Evolutionary conservation across 1,140 invertebrate genomes (phyloP).

Genomic region (Pseudomyrmex flavicornis): DNA sequence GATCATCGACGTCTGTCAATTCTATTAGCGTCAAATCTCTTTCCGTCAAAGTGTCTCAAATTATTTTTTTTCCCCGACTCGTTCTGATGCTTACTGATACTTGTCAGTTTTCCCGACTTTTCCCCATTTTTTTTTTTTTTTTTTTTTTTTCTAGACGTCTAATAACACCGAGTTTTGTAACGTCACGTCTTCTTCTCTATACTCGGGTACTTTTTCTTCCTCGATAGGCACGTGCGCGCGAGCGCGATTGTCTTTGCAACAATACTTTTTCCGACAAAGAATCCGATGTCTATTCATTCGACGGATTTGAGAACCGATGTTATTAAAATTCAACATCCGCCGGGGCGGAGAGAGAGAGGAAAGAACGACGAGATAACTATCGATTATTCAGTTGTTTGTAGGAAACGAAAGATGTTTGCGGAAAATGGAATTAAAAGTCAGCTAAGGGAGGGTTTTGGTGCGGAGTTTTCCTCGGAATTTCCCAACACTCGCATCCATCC

Average conservation of each 20-base stretch:
- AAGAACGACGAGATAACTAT: conserved; percentile 35
- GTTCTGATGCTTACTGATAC: not conserved
- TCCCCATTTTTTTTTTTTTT: conserved; percentile 7
- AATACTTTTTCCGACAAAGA: conserved; percentile 14
- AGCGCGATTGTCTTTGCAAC: conserved; percentile 18
- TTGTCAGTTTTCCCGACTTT: conserved; percentile 23
- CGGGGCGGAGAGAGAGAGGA: not conserved
- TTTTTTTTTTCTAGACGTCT: not conserved
- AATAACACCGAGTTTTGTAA: conserved; percentile 34
- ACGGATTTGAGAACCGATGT: conserved; percentile 49
- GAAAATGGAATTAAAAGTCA: conserved; percentile 57
- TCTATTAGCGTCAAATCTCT: not conserved
- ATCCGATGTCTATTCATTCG: conserved; percentile 56
- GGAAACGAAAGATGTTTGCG: conserved; percentile 51
- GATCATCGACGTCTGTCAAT: not conserved
- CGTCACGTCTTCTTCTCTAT: conserved; percentile 26
- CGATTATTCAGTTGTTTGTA: conserved; percentile 61
- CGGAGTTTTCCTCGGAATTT: conserved; percentile 29
- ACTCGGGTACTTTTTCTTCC: too few species aligned
- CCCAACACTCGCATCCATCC: conserved; percentile 31
- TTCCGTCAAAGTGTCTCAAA: too few species aligned
- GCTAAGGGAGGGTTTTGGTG: not conserved
- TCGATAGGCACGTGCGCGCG: too few species aligned
- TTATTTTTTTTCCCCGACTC: not conserved
- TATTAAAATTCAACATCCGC: conserved; percentile 59